Conservation (phyloP, 2,113 vertebrate species). For the Eudyptes chrysolophus region DNA sequence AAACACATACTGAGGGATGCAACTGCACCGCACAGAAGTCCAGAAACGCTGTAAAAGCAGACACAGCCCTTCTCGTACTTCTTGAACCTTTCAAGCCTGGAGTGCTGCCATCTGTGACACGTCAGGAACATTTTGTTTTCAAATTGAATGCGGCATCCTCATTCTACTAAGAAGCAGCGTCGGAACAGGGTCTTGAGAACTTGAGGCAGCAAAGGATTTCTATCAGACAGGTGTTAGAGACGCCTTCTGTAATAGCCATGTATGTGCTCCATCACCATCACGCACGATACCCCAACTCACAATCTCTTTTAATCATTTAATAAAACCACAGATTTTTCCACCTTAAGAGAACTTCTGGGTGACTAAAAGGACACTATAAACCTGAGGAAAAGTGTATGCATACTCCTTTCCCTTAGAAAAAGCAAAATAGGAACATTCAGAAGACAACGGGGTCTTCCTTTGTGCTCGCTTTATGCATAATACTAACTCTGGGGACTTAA, state of each 20-base stretch:
- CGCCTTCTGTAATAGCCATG: accelerated
- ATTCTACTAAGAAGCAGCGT: background rate
- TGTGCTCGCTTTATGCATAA: background rate
- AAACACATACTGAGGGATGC: background rate
- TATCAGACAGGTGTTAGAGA: background rate
- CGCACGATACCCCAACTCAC: accelerated
- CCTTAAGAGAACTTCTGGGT: background rate
- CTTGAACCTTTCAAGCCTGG: background rate
- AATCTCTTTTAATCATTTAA: background rate
- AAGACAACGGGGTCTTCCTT: background rate
- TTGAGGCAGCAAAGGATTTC: background rate
- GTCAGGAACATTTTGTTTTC: background rate
- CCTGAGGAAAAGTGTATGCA: background rate
- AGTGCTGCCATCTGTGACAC: background rate
- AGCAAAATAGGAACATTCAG: background rate
- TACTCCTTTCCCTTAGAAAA: background rate
- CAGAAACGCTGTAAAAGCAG: background rate
- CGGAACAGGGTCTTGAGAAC: background rate
- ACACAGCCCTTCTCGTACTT: background rate
- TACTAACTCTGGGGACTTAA: background rate
- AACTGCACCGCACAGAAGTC: background rate
- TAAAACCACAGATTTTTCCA: background rate
- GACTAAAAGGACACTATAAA: background rate
- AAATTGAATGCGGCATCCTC: accelerated
- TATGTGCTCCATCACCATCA: background rate